Evolutionary conservation across 2,113 vertebrate species (phyloP), one percentile per base, ranked within the genome.

Genomic region (Neogobius melanostomus): DNA sequence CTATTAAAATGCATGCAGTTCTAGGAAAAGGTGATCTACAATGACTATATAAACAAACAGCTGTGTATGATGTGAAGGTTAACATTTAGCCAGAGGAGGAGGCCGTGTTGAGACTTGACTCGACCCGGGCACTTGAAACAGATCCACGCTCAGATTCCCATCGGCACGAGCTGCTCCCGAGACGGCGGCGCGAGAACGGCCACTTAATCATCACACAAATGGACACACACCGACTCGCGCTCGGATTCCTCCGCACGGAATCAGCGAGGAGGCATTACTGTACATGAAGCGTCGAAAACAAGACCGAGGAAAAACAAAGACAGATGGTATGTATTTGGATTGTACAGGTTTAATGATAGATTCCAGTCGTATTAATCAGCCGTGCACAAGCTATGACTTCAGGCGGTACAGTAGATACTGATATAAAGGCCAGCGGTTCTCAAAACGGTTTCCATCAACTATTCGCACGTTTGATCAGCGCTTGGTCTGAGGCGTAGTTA

Each of bases 21-120:
- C 66, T 52, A 47, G 9, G 50, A 60, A 54, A 72, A 60, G 70
- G 42, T 73, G 42, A 72, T 21, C 80, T 80, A 71, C 28, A 44
- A 59, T 28, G 48, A 66, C 68, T 87, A 71, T 79, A 76, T 66
- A 83, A 88, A 90, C 80, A 88, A 86, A 85, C 80, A 88, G 69
- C 78, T 80, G 74, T 72, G 52, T 65, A 66, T 49, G 28, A 59
- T 70, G 75, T 64, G 43, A 49, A 76, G 73, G 49, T 49, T 66
- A 61, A 42, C 66, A 64, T 75, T 80, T 44, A 12, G 45, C 68
- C 16, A 42, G 48, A 15, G 50, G 46, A 6, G 47, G 69, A 61
- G 47, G 69, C 60, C 78, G 61, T 14, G 16, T 15, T 69, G 47
- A 75, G 74, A 83, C 84, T 82, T 82, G 84, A 89, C 62, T 28